These are phyloP conservation scores for Pseudorhombus dupliciocellatus DNA, from an alignment of 2,113 vertebrate genomes.

Conservation along the genomic window DNA sequence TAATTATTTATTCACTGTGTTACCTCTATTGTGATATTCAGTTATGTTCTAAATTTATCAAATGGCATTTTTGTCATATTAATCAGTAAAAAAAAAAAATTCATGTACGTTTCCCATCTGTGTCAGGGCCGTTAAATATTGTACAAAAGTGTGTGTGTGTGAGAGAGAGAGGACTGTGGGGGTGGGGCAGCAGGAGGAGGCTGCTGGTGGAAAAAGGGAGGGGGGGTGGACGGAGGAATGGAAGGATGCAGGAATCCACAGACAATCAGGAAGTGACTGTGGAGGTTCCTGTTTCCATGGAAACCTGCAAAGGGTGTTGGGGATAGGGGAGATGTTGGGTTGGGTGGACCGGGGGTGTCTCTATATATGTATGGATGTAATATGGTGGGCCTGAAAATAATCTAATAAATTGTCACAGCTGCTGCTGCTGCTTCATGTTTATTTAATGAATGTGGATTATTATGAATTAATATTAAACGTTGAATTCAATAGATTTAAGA, in stretches of 20 bases:
- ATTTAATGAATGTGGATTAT: too few relatives aligned
- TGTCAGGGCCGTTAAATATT: slow-evolving; percentile 46
- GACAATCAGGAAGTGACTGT: slow-evolving; percentile 71
- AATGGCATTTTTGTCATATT: slow-evolving; percentile 1
- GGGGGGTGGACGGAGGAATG: slow-evolving; percentile 5
- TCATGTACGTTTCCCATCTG: slow-evolving; percentile 9
- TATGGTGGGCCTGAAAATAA: slow-evolving; percentile 10
- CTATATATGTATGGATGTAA: slow-evolving; percentile 48
- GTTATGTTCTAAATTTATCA: not conserved
- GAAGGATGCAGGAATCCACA: slow-evolving; percentile 54
- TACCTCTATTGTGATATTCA: not conserved
- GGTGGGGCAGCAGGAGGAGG: slow-evolving; percentile 12
- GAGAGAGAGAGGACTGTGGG: slow-evolving; percentile 31
- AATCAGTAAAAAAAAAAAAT: slow-evolving; percentile 7
- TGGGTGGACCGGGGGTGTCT: slow-evolving; percentile 11
- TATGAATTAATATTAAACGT: too few relatives aligned
- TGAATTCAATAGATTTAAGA: too few relatives aligned
- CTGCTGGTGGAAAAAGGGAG: not conserved
- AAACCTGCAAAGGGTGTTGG: slow-evolving; percentile 58
- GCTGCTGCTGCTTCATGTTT: not conserved
- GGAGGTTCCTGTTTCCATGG: slow-evolving; percentile 80
- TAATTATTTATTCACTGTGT: slow-evolving; percentile 3
- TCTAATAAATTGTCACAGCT: slow-evolving; percentile 50
- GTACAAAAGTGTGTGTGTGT: slow-evolving; percentile 20
- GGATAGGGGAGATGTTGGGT: not conserved